Evolutionary conservation across 2,888 invertebrate species (phyloP), one percentile per base, ranked within the genome.

Genomic region (Alloplasta piceator): DNA sequence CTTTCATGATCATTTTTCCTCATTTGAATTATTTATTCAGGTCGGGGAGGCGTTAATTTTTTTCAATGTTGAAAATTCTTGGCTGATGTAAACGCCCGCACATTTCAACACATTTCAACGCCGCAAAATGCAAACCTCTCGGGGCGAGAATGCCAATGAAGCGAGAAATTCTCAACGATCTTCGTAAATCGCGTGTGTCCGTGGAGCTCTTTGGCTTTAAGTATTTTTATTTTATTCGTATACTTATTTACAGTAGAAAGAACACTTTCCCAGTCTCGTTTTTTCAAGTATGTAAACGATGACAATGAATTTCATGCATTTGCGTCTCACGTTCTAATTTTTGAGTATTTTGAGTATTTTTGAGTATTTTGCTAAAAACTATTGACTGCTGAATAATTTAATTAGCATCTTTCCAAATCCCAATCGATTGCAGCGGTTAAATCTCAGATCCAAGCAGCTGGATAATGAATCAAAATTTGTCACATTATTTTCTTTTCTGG

Each of bases 81-180:
- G 61, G 63, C n/a, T 16, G 68, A 39, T 75, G 71, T 61, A 63
- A 79, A 70, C 75, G 80, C 80, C 87, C n/a, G n/a, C n/a, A 87
- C 86, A 85, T 87, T 87, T 86, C 88, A 88, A 86, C 89, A 87
- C 86, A 85, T 87, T 87, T 86, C 88, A 88, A 86, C 89, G 86
- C 85, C 86, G 83, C 82, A 26, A 63, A 63, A 73, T 38, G 80
- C 82, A 80, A 83, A 83, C 85, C 73, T 78, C 26, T 26, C 26
- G 26, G 3, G 26, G 82, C 83, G 74, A 72, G 82, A 83, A 78
- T 58, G 80, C 67, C 74, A 75, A 70, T 61, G 38, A 64, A 71
- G 60, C 16, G 67, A 80, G 70, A 72, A 14, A 50, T 26, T 26
- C 26, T 1, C 26, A 26, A 26, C 72, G 12, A 3, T 52, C 52